phyloP scores from a whole-genome alignment of 1,140 invertebrate genomes.

The Tetramorium alpestre region DNA sequence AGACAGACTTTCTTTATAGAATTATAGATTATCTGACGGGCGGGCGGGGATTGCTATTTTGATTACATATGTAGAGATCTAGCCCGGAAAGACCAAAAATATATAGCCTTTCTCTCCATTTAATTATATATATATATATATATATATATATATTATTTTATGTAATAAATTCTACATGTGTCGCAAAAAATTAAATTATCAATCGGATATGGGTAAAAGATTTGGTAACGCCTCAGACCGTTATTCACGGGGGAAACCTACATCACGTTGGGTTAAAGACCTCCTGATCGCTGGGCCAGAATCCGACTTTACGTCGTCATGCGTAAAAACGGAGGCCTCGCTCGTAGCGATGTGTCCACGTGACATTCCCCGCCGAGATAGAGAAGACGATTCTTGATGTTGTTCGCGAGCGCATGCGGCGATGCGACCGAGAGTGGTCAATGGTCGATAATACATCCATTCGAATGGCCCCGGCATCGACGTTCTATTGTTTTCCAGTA shows the following conservation, averaged over 20 bases:
- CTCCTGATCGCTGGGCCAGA: background rate
- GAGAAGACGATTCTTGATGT: background rate
- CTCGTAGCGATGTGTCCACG: background rate
- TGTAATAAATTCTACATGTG: background rate
- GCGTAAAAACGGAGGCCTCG: conserved; percentile 35
- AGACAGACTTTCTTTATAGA: conserved; percentile 1
- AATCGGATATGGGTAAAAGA: no score
- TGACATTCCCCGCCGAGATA: conserved; percentile 32
- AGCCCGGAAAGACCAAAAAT: no score
- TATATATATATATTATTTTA: background rate
- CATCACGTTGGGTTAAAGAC: conserved; percentile 9
- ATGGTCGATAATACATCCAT: conserved; percentile 19
- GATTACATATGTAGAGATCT: no score
- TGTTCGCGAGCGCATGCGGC: background rate
- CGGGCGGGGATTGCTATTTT: no score
- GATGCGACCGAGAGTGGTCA: background rate
- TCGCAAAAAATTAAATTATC: background rate
- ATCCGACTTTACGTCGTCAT: background rate
- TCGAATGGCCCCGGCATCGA: conserved; percentile 6
- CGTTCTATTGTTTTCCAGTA: conserved; percentile 74
- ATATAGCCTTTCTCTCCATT: no score
- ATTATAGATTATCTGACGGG: background rate
- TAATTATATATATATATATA: no score
- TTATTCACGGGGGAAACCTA: background rate
- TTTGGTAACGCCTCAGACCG: background rate